Evolutionary conservation across 2,113 vertebrate genomes (phyloP).

Genomic region (Gymnarchus niloticus): DNA sequence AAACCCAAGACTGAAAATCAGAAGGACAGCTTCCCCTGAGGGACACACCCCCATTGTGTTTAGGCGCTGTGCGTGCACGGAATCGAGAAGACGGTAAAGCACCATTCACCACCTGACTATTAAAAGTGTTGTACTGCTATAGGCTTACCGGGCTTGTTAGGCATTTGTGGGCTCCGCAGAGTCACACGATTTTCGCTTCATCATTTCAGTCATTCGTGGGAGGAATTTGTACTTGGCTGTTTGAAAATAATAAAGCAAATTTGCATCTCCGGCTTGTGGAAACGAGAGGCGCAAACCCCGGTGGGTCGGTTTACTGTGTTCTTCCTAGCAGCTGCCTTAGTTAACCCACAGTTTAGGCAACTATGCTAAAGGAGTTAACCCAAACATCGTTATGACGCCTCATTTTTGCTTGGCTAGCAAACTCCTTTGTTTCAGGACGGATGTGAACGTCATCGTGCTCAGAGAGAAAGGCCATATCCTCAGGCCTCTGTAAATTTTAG

Average conservation of each 20-base stretch:
- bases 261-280: background rate
- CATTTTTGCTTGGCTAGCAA: too few species aligned
- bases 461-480: too few species aligned
- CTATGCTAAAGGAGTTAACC: too few species aligned
- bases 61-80: background rate
- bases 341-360: too few species aligned
- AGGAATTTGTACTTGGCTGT: background rate
- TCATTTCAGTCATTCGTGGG: background rate
- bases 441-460: too few species aligned
- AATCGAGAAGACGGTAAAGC: background rate
- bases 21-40: background rate
- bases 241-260: background rate
- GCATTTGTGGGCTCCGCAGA: background rate
- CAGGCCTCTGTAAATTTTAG: too few species aligned
- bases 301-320: too few species aligned
- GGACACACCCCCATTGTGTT: background rate
- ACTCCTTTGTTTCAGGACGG: too few species aligned
- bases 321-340: too few species aligned
- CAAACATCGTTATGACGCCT: too few species aligned
- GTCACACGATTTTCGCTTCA: background rate
- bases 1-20: background rate
- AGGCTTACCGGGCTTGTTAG: background rate
- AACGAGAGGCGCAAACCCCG: too few species aligned
- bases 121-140: background rate
- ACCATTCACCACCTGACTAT: background rate